These are phyloP conservation scores for Corydoras maculifer DNA, from an alignment of 2,113 vertebrate genomes.

Conservation along the genomic window DNA sequence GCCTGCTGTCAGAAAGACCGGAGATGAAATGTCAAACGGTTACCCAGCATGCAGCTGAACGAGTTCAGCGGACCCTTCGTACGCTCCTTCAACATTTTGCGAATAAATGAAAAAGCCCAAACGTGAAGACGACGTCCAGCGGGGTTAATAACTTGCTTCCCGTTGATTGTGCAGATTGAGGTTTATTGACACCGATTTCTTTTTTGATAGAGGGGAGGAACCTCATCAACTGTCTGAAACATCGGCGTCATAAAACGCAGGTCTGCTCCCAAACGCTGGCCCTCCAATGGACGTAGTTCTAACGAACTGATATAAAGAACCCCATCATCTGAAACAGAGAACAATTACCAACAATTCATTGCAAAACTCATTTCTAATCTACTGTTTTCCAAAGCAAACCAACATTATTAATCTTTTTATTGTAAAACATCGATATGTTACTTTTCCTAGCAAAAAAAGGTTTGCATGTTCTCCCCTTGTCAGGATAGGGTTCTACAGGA, in stretches of 20 bases:
- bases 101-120: conserved; percentile 39
- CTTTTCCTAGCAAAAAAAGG: too few relatives aligned
- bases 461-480: too few relatives aligned
- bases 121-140: conserved; percentile 30
- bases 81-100: conserved; percentile 23
- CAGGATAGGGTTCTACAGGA: too few relatives aligned
- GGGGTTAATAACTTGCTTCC: conserved; percentile 62
- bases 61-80: conserved; percentile 38
- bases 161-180: conserved; percentile 56
- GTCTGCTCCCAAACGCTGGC: conserved; percentile 17
- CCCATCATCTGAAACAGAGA: too few relatives aligned
- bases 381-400: too few relatives aligned
- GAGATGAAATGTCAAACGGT: conserved; percentile 45
- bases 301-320: too few relatives aligned
- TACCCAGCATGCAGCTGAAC: conserved; percentile 42
- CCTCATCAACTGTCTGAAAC: conserved; percentile 51
- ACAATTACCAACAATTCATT: too few relatives aligned
- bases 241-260: conserved; percentile 33
- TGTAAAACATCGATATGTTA: too few relatives aligned
- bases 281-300: too few relatives aligned
- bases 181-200: conserved; percentile 60
- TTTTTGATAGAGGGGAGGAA: conserved; percentile 49
- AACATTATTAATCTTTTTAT: too few relatives aligned
- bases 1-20: conserved; percentile 11
- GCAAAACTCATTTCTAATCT: too few relatives aligned